Conservation (phyloP, 2,888 invertebrate species). For the Diarsia dahlii region DNA sequence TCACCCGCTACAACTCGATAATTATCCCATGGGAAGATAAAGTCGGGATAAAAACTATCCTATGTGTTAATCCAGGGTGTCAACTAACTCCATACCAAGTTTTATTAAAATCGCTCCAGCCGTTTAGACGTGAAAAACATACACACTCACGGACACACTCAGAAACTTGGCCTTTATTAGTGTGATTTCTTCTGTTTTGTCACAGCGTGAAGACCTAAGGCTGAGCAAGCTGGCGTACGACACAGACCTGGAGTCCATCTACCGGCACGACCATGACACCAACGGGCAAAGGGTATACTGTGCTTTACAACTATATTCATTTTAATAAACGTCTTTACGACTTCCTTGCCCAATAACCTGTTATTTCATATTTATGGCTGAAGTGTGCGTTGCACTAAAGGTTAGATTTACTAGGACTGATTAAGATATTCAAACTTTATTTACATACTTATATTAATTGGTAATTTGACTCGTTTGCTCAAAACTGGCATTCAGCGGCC, state of each 20-base stretch:
- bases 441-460: not conserved
- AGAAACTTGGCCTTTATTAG: no score
- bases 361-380: not conserved
- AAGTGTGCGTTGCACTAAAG: not conserved
- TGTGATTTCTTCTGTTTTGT: constrained; percentile 65
- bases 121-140: no score
- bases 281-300: constrained; percentile 91
- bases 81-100: no score
- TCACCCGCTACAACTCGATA: no score
- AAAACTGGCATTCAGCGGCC: not conserved
- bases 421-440: not conserved
- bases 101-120: no score
- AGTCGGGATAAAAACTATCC: no score
- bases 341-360: constrained; percentile 4
- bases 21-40: no score
- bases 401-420: not conserved
- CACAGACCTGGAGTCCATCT: constrained; percentile 90
- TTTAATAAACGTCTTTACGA: not conserved
- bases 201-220: constrained; percentile 82
- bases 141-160: no score
- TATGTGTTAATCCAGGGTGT: no score
- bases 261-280: constrained; percentile 91
- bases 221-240: constrained; percentile 83
- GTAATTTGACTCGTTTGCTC: not conserved
- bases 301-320: not conserved